Percentiles rank a stretch among this genome's conserved stretches.
Conservation (phyloP, 2,888 invertebrate genomes). For the Mechanitis messenoides region DNA sequence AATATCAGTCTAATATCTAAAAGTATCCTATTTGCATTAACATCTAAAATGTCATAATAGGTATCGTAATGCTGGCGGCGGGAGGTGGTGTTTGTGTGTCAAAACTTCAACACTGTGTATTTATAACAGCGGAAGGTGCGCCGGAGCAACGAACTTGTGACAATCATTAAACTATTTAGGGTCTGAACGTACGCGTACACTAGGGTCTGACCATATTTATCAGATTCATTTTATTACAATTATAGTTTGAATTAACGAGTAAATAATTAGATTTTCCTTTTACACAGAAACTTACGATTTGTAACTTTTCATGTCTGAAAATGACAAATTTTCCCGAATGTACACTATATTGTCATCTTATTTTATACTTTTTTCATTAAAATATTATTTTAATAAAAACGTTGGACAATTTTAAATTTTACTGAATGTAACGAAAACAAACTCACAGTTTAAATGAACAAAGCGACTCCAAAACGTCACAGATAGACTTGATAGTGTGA, state of each 20-base stretch:
- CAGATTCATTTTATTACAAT: neutral
- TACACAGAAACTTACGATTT: no score
- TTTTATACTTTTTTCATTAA: no score
- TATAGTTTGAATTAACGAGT: no score
- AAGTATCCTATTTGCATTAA: constrained; percentile 26
- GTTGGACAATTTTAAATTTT: neutral
- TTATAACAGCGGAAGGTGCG: constrained; percentile 71
- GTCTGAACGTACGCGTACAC: neutral
- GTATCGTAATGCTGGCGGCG: constrained; percentile 32
- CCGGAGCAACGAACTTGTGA: constrained; percentile 65
- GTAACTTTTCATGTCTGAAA: no score
- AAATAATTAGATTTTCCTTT: no score
- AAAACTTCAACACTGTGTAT: constrained; percentile 71
- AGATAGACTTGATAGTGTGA: constrained; percentile 36
- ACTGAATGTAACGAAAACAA: neutral
- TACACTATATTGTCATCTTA: no score
- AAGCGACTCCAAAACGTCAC: constrained; percentile 43
- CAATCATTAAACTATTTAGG: constrained; percentile 47
- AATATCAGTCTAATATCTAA: no score
- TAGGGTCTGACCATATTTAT: neutral
- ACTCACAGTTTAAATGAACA: constrained; percentile 28
- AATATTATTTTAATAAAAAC: neutral
- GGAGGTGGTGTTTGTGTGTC: constrained; percentile 66
- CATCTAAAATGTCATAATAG: constrained; percentile 37
- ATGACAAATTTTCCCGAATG: no score